Evolutionary conservation across 1,140 invertebrate genomes (phyloP).

Genomic region (Conus ventricosus): DNA sequence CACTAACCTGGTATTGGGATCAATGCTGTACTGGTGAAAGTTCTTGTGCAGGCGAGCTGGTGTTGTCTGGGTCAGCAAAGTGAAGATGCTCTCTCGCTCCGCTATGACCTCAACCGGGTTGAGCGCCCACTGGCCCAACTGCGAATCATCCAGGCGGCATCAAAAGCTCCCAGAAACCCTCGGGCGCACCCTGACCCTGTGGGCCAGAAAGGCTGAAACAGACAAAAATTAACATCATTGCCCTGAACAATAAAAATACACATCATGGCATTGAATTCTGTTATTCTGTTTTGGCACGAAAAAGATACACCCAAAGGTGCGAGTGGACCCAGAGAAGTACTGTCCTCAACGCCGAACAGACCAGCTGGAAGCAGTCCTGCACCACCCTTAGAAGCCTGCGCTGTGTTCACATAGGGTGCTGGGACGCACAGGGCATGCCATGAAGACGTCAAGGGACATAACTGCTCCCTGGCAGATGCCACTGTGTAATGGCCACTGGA

Average conservation of each 20-base stretch:
- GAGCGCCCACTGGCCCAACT: slow-evolving; percentile 83
- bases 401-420: no score
- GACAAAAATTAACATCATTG: not conserved
- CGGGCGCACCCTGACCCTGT: slow-evolving; percentile 97
- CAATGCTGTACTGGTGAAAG: slow-evolving; percentile 89
- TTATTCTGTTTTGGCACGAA: no score
- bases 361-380: no score
- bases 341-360: no score
- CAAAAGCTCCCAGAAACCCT: slow-evolving; percentile 96
- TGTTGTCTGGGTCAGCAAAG: slow-evolving; percentile 93
- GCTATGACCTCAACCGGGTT: slow-evolving; percentile 82
- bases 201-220: slow-evolving; percentile 94
- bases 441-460: no score
- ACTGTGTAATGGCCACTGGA: no score
- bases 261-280: not conserved
- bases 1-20: slow-evolving; percentile 84
- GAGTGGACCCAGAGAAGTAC: no score
- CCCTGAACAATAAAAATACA: not conserved
- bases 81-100: slow-evolving; percentile 95
- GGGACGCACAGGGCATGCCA: no score
- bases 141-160: slow-evolving; percentile 96
- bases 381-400: no score
- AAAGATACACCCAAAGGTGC: no score
- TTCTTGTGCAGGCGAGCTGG: slow-evolving; percentile 96
- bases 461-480: no score